Conservation (phyloP, 1,140 invertebrate species). For the Drosophila malerkotliana region DNA sequence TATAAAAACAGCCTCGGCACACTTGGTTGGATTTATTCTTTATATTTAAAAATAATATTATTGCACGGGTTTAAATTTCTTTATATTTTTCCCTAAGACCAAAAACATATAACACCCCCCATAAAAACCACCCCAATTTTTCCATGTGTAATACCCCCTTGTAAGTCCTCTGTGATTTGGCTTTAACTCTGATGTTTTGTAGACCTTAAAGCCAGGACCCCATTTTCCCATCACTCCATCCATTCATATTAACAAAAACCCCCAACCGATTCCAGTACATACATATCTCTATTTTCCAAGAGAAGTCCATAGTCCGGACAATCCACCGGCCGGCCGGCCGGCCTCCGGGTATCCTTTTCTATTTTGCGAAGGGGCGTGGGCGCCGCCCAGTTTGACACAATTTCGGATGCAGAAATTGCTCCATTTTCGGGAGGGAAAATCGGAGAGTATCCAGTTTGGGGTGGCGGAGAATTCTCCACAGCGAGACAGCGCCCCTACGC, state of each 20-base stretch:
- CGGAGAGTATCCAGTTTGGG: conserved; percentile 8
- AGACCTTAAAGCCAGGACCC: not conserved
- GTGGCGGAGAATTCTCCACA: conserved; percentile 31
- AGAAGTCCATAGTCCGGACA: conserved; percentile 2
- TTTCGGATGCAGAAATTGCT: conserved; percentile 46
- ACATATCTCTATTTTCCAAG: conserved; percentile 5
- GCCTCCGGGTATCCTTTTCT: not conserved
- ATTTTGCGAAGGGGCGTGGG: conserved; percentile 33
- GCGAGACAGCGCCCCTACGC: conserved; percentile 58
- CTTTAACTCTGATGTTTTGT: not conserved
- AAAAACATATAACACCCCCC: no score
- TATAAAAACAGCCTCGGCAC: no score
- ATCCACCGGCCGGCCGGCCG: conserved; percentile 36
- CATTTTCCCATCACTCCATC: not conserved
- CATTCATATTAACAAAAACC: not conserved
- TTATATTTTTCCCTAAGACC: not conserved
- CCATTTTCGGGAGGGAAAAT: conserved; percentile 16
- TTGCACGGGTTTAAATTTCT: no score
- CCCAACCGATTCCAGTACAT: not conserved
- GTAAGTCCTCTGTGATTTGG: not conserved
- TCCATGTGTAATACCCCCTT: not conserved
- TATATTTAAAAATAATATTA: no score
- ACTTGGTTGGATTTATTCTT: no score
- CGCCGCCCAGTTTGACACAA: conserved; percentile 50
- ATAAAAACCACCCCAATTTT: not conserved